phyloP scores from a whole-genome alignment of 2,113 vertebrate species.

The Rhineura floridana region DNA sequence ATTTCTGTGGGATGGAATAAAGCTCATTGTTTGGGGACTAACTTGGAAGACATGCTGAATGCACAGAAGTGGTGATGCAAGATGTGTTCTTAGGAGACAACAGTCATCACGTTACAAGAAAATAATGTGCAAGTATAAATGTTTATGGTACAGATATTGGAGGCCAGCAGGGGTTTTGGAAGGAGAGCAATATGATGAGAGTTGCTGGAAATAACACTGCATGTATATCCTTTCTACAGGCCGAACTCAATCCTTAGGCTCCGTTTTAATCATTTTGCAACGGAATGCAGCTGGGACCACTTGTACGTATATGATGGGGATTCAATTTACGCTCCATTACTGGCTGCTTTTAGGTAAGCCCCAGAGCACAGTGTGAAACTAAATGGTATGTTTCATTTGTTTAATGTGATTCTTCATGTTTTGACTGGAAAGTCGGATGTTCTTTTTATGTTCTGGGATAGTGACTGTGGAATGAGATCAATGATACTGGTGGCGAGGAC shows the following conservation, averaged over 20 bases:
- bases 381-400: fast-evolving
- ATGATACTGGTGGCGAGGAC: not conserved
- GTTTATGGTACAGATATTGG: not conserved
- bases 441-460: not conserved
- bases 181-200: not conserved
- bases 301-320: constrained; percentile 97
- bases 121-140: not conserved
- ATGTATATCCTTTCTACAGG: constrained; percentile 69
- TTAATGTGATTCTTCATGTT: not conserved
- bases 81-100: not conserved
- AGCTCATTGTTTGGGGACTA: not conserved
- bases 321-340: constrained; percentile 93
- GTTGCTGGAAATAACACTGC: not conserved
- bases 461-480: not conserved
- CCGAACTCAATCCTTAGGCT: constrained; percentile 90
- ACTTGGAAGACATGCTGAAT: not conserved
- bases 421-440: not conserved
- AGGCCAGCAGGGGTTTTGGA: not conserved
- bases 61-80: not conserved
- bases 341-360: constrained; percentile 95
- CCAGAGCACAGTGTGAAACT: not conserved
- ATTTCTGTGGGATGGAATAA: not conserved
- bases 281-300: constrained; percentile 99
- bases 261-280: constrained; percentile 97
- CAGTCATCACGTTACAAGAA: not conserved